phyloP scores from a whole-genome alignment of 2,888 invertebrate species.

The Cryptosula pallasiana region DNA sequence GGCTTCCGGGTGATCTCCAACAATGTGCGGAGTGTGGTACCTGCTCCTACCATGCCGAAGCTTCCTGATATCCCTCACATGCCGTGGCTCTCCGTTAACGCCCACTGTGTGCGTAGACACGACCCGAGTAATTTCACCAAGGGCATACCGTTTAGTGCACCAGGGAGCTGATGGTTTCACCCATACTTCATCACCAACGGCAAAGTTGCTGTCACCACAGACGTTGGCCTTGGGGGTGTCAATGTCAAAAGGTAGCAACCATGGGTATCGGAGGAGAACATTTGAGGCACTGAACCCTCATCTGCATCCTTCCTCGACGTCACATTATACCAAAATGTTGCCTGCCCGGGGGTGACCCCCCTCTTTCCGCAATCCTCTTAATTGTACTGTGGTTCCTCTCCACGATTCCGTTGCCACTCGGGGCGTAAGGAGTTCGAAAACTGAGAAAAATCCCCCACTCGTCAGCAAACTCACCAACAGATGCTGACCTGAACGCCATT shows the following conservation, averaged over 20 bases:
- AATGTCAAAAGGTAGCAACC: neutral
- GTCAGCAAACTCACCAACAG: neutral
- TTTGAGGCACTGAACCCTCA: neutral
- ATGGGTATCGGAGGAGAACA: neutral
- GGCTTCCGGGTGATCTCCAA: too few relatives aligned
- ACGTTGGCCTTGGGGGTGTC: neutral
- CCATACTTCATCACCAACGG: slow-evolving; percentile 4
- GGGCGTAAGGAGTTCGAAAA: neutral
- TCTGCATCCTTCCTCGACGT: neutral
- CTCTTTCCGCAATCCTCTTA: slow-evolving; percentile 11
- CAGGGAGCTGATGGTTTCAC: neutral
- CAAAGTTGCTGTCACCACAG: neutral
- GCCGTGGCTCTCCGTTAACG: neutral
- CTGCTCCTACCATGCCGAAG: neutral
- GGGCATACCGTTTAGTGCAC: neutral
- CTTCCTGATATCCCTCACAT: neutral
- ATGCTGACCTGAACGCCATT: neutral
- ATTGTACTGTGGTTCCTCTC: slow-evolving; percentile 8
- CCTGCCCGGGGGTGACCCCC: neutral
- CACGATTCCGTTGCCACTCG: slow-evolving; percentile 17
- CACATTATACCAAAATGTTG: neutral
- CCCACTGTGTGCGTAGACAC: neutral
- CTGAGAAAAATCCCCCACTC: neutral
- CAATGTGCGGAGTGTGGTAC: too few relatives aligned
- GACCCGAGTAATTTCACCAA: neutral